Base-by-base conservation (phyloP, 2,797 vertebrate species). In the Picus viridis region DNA sequence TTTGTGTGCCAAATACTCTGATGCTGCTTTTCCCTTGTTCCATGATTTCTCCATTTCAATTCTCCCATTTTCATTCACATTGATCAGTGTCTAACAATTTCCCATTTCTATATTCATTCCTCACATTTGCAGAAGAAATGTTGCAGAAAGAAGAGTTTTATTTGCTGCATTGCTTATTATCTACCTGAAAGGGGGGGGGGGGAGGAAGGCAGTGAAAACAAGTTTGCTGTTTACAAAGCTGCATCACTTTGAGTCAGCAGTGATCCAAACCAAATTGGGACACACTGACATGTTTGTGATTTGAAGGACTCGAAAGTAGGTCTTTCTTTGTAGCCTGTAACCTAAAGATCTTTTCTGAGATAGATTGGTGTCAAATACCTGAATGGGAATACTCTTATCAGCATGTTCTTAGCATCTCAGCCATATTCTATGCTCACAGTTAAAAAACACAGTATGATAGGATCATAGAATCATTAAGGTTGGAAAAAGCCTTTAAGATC, bases 11-110 rank as follows among this genome's bases (percentile, higher is more conserved):
- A 69, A 68, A 74, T 39, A 10, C 5, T 67, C 72, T 65, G 1
- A 36, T 69, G 53, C 23, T 90, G 9, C 15, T 83, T 92, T 81
- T 90, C 16, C 13, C 89, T 88, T 72, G 49, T 76, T 77, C 57
- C 15, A 1, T 14, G 65, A 43, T 73, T 91, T 43, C 85, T 92
- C 51, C 53, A 26, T 91, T 91, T 90, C 79, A 95, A 83, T 82
- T 64, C 59, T 69, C 67, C 76, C 79, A 70, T 91, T 95, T 92
- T 49, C 80, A 69, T 63, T 89, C 62, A 63, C 41, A 72, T 88
- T 92, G 92, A 83, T 88, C 78, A 39, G 62, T 86, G 83, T 95
- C 91, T 88, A 86, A 84, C 56, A 59, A 75, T 83, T 96, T 92
- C 78, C 47, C 72, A 30, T 94, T 83, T 69, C 54, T 56, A 53